These are phyloP conservation scores for Rhincodon typus DNA, from an alignment of 2,797 vertebrate species.

Conservation along the genomic window DNA sequence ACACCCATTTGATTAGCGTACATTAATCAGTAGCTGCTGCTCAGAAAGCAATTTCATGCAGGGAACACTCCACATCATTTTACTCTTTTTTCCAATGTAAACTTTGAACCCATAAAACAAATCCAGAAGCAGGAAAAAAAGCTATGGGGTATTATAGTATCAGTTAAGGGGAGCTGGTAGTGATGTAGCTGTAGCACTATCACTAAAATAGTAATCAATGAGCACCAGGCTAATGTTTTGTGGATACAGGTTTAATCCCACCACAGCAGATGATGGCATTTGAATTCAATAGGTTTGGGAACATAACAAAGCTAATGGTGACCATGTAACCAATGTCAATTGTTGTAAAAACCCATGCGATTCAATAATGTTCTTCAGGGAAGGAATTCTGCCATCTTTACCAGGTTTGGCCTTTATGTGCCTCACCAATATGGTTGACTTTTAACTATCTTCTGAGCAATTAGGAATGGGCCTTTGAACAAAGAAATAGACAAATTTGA, in stretches of 20 bases:
- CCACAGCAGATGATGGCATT: not conserved
- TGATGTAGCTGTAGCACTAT: too few relatives aligned
- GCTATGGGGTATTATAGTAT: not conserved
- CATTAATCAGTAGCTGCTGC: not conserved
- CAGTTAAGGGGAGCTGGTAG: too few relatives aligned
- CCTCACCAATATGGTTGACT: too few relatives aligned
- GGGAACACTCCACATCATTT: not conserved
- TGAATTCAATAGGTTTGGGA: not conserved
- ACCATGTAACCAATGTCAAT: not conserved
- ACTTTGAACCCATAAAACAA: not conserved
- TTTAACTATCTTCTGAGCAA: too few relatives aligned
- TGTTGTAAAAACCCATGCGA: not conserved
- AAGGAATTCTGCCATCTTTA: too few relatives aligned
- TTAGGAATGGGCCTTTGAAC: too few relatives aligned
- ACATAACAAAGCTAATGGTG: not conserved
- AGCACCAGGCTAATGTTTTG: not conserved
- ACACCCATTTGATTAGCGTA: not conserved
- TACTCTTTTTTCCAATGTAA: not conserved
- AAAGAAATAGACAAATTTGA: too few relatives aligned
- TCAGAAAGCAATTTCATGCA: not conserved
- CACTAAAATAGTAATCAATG: not conserved
- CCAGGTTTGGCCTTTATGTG: too few relatives aligned
- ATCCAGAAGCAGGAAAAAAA: not conserved
- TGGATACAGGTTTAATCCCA: not conserved
- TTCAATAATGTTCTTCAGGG: too few relatives aligned